Evolutionary conservation across 1,140 invertebrate genomes (phyloP), one percentile per base, ranked within the genome.

Genomic region (Drosophila azteca): DNA sequence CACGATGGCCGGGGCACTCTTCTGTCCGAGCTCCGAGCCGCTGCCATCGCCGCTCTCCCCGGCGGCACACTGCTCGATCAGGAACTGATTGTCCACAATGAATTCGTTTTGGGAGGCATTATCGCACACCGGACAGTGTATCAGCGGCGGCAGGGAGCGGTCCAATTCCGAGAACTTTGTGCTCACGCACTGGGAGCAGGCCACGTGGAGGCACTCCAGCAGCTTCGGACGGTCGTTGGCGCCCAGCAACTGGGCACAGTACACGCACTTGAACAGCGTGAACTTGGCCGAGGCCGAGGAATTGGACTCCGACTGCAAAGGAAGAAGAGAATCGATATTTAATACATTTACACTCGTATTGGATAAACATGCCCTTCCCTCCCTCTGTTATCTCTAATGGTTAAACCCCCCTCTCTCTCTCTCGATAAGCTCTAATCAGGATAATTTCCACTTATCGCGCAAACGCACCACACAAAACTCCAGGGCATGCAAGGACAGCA

Each of bases 201-300:
- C 94, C 35, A 96, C 96, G 91, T 98, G 97, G 55, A 98, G 93
- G 91, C 97, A 98, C 90, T 97, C 96, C 60, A 98, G 92, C 26
- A 97, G 93, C 92, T 96, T 97, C 1, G 96, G 96, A 44, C 94
- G 92, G 81, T 95, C 94, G 31, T 92, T 93, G 24, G 93, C 84
- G 13, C 93, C 92, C 41, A 96, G 93, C 24, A 92, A 90, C 83
- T 94, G 94, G n/a, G 93, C 93, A 90, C 96, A 96, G 85, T 95
- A 95, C 20, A 95, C 92, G 90, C 95, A 96, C 68, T 91, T 91
- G 43, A 88, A 89, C 2, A 91, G 73, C 8, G 90, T 83, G 35
- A 90, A 88, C 79, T 95, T 95, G 20, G 83, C 84, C 6, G 79
- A 89, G 29, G 87, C 82, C 26, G 90, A 90, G 17, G 90, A 90